These are phyloP conservation scores for Proterorhinus semilunaris DNA, from an alignment of 2,113 vertebrate species.

Conservation along the genomic window DNA sequence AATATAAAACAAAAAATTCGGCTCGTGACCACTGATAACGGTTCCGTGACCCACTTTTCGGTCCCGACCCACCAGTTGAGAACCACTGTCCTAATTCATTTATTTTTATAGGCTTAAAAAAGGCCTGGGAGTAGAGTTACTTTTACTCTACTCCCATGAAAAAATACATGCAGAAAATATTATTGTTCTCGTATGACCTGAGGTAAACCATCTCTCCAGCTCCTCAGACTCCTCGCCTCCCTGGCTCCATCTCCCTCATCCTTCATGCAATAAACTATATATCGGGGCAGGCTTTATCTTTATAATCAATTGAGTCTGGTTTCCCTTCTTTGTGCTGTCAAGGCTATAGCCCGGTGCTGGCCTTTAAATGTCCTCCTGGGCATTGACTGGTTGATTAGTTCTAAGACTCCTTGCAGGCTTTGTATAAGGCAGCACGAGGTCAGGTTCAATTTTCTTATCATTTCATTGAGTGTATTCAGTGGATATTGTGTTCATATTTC, in stretches of 20 bases:
- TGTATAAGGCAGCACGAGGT: conserved; percentile 11
- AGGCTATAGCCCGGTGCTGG: conserved; percentile 1
- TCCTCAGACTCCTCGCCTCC: neutral
- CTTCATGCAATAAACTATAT: conserved; percentile 33
- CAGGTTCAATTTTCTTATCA: neutral
- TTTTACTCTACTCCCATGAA: neutral
- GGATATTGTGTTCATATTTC: neutral
- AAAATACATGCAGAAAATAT: neutral
- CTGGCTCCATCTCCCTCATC: conserved; percentile 1
- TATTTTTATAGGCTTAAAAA: too few species aligned
- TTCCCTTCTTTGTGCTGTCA: neutral
- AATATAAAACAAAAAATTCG: too few species aligned
- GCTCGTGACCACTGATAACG: too few species aligned
- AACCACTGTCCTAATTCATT: too few species aligned
- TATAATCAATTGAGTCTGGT: conserved; percentile 11
- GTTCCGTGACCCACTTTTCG: too few species aligned
- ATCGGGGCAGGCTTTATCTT: conserved; percentile 31
- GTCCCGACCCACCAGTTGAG: too few species aligned
- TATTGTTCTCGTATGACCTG: neutral
- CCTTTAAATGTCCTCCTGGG: neutral
- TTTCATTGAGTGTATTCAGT: neutral
- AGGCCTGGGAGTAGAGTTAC: too few species aligned
- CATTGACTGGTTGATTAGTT: neutral
- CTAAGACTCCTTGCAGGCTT: conserved; percentile 6
- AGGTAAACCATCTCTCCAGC: neutral